Evolutionary conservation across 1,140 invertebrate genomes (phyloP).

Genomic region (Dreissena polymorpha): DNA sequence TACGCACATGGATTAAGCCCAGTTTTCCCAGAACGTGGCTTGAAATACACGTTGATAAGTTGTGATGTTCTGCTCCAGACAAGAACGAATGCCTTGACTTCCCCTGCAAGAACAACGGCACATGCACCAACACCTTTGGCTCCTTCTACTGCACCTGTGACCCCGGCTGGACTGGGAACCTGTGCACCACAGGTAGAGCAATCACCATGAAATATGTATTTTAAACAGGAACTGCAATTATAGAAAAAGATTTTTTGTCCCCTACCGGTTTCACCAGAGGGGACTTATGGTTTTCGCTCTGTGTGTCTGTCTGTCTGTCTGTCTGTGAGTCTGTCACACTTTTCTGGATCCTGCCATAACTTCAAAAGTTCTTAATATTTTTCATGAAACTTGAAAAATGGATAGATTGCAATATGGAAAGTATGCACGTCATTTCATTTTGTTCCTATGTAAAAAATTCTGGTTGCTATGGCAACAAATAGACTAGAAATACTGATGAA

Average conservation of each 20-base stretch:
- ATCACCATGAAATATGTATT: neutral
- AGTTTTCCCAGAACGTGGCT: neutral
- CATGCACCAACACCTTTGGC: constrained; percentile 43
- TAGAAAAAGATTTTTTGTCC: neutral
- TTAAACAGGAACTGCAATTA: neutral
- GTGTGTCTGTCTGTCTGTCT: neutral
- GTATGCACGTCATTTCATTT: too few relatives aligned
- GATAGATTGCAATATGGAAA: too few relatives aligned
- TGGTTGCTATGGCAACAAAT: too few relatives aligned
- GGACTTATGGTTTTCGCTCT: too few relatives aligned
- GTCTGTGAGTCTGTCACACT: too few relatives aligned
- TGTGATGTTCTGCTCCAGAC: constrained; percentile 80
- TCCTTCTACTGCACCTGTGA: constrained; percentile 49
- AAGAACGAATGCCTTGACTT: constrained; percentile 89
- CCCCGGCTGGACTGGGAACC: constrained; percentile 91
- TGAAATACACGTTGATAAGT: neutral
- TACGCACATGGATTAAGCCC: neutral
- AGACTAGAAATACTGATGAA: too few relatives aligned
- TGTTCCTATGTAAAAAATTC: too few relatives aligned
- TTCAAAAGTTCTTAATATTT: too few relatives aligned
- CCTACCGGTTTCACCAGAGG: too few relatives aligned
- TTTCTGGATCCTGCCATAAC: too few relatives aligned
- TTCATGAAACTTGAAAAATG: too few relatives aligned
- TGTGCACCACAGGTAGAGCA: constrained; percentile 81
- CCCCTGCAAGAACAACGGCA: constrained; percentile 64